Conservation (phyloP, 2,113 vertebrate genomes). For the Phalacrocorax brasilianus region DNA sequence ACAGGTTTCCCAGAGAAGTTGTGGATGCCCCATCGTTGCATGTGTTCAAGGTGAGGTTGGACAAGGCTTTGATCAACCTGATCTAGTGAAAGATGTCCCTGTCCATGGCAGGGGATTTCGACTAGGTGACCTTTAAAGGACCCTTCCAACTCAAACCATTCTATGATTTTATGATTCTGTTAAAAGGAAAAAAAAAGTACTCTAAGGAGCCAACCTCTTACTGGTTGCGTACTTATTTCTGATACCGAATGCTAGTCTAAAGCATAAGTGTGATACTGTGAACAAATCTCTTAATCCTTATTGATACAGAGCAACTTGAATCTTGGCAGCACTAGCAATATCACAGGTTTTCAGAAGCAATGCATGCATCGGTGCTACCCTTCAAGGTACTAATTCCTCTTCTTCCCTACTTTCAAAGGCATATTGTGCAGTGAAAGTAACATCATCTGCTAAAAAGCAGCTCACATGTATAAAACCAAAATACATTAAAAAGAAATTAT, state of each 20-base stretch:
- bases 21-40: too few species aligned
- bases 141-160: neutral
- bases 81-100: neutral
- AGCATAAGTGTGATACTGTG: neutral
- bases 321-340: neutral
- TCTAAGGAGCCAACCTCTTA: neutral
- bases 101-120: too few species aligned
- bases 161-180: neutral
- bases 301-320: neutral
- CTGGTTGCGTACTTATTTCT: neutral
- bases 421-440: neutral
- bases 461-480: neutral
- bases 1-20: neutral
- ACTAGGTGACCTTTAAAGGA: neutral
- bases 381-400: neutral
- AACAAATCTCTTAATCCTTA: constrained; percentile 43
- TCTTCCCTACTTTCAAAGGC: neutral
- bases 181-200: neutral
- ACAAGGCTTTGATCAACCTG: neutral
- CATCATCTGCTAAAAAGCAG: neutral
- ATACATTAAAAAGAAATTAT: neutral
- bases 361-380: neutral
- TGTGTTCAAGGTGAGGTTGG: neutral
- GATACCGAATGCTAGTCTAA: neutral
- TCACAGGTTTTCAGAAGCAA: neutral